A percentile compares a stretch with the other conserved stretches of the same genome.
Conservation (phyloP, 2,888 invertebrate genomes). For the Meiosimyza platycephala region DNA sequence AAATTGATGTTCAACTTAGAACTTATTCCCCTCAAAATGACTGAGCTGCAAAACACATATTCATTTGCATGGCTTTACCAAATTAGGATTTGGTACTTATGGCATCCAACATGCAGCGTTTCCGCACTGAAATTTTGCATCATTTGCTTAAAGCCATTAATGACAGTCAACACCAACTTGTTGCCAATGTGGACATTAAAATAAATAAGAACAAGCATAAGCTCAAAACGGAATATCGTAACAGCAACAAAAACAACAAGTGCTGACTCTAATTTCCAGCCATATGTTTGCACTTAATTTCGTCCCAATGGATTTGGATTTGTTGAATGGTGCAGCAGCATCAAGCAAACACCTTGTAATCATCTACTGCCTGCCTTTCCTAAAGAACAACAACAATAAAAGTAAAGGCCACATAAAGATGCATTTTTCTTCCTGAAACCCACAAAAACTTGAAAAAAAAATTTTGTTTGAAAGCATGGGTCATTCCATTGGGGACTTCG, state of each 20-base stretch:
- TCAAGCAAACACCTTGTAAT: not conserved
- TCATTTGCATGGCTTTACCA: too few relatives aligned
- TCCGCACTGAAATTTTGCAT: not conserved
- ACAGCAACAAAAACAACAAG: constrained; percentile 15
- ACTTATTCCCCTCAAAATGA: too few relatives aligned
- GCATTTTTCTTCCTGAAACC: constrained; percentile 27
- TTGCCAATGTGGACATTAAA: constrained; percentile 16
- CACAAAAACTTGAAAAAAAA: constrained; percentile 4
- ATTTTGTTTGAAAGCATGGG: too few relatives aligned
- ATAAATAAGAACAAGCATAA: constrained; percentile 22
- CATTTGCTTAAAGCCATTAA: constrained; percentile 19
- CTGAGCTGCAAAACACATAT: too few relatives aligned
- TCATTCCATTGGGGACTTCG: too few relatives aligned
- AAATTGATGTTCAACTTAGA: too few relatives aligned
- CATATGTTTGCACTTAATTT: constrained; percentile 29
- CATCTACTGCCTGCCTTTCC: constrained; percentile 19
- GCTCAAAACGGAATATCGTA: not conserved
- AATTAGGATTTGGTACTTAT: too few relatives aligned
- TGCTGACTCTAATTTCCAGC: constrained; percentile 20
- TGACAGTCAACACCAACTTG: constrained; percentile 27
- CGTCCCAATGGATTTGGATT: constrained; percentile 20
- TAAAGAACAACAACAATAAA: constrained; percentile 13
- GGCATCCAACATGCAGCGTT: too few relatives aligned
- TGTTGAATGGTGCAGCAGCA: constrained; percentile 1
- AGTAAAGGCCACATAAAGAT: not conserved